These are phyloP conservation scores for Cheirogaleus medius DNA, from an alignment of 2,113 vertebrate genomes.

Conservation along the genomic window DNA sequence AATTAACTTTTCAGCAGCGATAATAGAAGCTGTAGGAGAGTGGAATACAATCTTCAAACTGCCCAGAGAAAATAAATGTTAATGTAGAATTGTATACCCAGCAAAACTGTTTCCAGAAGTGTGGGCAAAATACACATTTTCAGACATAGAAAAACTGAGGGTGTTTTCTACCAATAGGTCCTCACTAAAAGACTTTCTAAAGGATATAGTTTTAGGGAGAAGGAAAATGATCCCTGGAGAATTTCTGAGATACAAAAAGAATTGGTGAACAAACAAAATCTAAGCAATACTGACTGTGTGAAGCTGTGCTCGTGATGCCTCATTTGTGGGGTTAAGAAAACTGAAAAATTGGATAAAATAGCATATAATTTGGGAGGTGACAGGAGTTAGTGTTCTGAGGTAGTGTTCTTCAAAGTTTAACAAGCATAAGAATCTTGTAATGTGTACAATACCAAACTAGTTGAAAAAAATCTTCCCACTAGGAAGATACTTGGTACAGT, in stretches of 20 bases:
- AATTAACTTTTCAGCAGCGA: not conserved
- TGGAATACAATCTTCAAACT: not conserved
- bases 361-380: not conserved
- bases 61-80: not conserved
- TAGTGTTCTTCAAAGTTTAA: not conserved
- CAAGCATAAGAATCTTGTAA: not conserved
- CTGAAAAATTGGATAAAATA: not conserved
- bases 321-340: not conserved
- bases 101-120: not conserved
- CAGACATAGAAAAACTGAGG: not conserved
- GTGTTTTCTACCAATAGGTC: not conserved
- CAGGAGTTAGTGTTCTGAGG: not conserved
- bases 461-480: not conserved
- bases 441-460: not conserved
- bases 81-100: not conserved
- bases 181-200: not conserved
- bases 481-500: not conserved
- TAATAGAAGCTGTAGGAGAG: not conserved
- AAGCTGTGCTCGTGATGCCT: not conserved
- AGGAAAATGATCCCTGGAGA: not conserved
- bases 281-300: not conserved
- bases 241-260: not conserved
- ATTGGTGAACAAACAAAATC: not conserved
- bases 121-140: not conserved
- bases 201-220: not conserved